phyloP scores from a whole-genome alignment of 2,888 invertebrate species.

The Megaustenia siamemsis region DNA sequence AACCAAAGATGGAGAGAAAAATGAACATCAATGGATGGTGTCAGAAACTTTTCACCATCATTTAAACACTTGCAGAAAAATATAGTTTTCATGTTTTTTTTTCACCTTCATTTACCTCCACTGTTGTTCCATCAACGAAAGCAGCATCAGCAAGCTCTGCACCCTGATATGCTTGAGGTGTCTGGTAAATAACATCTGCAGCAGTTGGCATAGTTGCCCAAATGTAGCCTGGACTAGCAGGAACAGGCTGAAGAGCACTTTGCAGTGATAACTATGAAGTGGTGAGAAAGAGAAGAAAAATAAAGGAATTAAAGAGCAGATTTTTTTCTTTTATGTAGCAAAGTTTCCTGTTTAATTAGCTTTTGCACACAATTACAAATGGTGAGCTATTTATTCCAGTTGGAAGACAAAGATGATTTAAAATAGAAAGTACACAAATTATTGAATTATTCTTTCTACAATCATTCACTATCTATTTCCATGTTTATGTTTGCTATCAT shows the following conservation, averaged over 20 bases:
- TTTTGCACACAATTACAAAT: no score
- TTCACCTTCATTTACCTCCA: constrained; percentile 65
- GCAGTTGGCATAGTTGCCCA: constrained; percentile 71
- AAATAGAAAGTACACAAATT: no score
- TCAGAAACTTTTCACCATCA: not conserved
- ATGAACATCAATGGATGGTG: not conserved
- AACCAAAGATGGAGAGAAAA: not conserved
- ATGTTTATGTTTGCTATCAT: no score
- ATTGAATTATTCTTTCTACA: no score
- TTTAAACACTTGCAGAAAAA: not conserved
- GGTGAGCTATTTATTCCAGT: no score
- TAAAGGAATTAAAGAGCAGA: not conserved
- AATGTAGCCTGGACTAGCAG: constrained; percentile 69
- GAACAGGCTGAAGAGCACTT: constrained; percentile 71
- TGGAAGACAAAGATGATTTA: no score
- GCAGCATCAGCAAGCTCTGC: constrained; percentile 66
- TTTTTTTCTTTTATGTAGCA: no score
- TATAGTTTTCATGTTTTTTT: not conserved
- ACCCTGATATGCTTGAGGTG: constrained; percentile 71
- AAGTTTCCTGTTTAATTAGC: no score
- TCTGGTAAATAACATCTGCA: constrained; percentile 76
- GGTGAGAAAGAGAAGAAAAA: not conserved
- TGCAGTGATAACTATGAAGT: constrained; percentile 56
- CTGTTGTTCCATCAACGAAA: constrained; percentile 65
- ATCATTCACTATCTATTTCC: no score